Percentiles rank a stretch among this genome's conserved stretches.
Conservation (phyloP, 2,113 vertebrate species). For the Ascaphus truei region DNA sequence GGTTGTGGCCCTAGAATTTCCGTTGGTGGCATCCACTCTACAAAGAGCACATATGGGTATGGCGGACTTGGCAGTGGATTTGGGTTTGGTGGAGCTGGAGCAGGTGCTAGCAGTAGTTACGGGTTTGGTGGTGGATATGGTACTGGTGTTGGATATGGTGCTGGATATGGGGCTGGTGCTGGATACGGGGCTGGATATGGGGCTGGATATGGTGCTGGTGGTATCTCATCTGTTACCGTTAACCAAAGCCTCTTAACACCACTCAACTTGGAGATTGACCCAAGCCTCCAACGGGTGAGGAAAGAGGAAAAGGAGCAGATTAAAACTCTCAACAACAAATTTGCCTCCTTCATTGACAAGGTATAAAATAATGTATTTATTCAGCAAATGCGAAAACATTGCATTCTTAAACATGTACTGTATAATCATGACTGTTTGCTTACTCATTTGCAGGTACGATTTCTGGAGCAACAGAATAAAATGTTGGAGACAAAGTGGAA, state of each 20-base stretch:
- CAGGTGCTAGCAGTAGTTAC: not conserved
- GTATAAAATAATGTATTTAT: slow-evolving; percentile 37
- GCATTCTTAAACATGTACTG: not conserved
- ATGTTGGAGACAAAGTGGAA: slow-evolving; percentile 54
- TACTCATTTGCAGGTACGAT: slow-evolving; percentile 39
- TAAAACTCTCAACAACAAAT: slow-evolving; percentile 71
- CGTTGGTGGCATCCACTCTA: slow-evolving; percentile 41
- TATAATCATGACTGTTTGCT: not conserved
- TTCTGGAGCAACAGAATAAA: slow-evolving; percentile 59
- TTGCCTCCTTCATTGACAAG: slow-evolving; percentile 72
- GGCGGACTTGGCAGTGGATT: slow-evolving; percentile 44
- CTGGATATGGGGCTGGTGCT: not conserved
- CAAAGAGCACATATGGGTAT: slow-evolving; percentile 36
- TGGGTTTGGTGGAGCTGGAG: slow-evolving; percentile 33
- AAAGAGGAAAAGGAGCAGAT: slow-evolving; percentile 75
- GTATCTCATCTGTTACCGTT: slow-evolving; percentile 63
- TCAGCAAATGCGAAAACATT: not conserved
- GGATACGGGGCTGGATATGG: slow-evolving; percentile 18
- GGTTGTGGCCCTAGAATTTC: slow-evolving; percentile 41
- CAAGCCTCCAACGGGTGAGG: slow-evolving; percentile 63
- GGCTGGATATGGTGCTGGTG: slow-evolving; percentile 35
- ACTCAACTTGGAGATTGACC: slow-evolving; percentile 68
- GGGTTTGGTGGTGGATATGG: not conserved
- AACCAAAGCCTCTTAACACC: slow-evolving; percentile 69
- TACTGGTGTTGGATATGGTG: not conserved